phyloP scores from a whole-genome alignment of 2,797 vertebrate genomes.

The Platalea minor region DNA sequence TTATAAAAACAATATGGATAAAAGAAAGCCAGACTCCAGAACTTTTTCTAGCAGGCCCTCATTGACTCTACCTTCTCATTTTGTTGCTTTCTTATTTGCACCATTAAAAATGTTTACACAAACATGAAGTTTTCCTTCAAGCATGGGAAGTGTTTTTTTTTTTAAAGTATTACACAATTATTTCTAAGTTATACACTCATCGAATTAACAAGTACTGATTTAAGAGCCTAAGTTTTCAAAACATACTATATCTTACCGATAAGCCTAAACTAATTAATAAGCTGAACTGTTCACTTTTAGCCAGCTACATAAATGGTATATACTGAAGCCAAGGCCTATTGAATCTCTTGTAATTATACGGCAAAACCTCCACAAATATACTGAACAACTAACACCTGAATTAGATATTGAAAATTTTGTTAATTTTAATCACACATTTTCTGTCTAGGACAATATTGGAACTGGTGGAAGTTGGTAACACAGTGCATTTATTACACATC shows the following conservation, averaged over 20 bases:
- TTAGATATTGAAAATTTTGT: not conserved
- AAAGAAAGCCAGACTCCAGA: not conserved
- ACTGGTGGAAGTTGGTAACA: not conserved
- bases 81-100: not conserved
- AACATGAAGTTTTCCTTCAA: not conserved
- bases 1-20: not conserved
- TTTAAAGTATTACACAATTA: not conserved
- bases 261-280: not conserved
- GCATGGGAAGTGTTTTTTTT: not conserved
- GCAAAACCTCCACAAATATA: not conserved
- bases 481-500: not conserved
- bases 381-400: not conserved
- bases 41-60: not conserved
- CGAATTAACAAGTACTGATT: not conserved
- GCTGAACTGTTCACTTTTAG: not conserved
- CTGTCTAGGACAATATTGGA: not conserved
- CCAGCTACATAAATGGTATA: not conserved
- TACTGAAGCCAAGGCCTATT: not conserved
- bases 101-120: not conserved
- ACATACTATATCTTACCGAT: not conserved
- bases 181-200: not conserved
- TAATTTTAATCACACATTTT: not conserved
- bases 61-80: not conserved
- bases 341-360: not conserved
- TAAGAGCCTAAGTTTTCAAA: not conserved